Evolutionary conservation across 2,888 invertebrate genomes (phyloP), one percentile per base, ranked within the genome.

Genomic region (Melanostoma mellinum): DNA sequence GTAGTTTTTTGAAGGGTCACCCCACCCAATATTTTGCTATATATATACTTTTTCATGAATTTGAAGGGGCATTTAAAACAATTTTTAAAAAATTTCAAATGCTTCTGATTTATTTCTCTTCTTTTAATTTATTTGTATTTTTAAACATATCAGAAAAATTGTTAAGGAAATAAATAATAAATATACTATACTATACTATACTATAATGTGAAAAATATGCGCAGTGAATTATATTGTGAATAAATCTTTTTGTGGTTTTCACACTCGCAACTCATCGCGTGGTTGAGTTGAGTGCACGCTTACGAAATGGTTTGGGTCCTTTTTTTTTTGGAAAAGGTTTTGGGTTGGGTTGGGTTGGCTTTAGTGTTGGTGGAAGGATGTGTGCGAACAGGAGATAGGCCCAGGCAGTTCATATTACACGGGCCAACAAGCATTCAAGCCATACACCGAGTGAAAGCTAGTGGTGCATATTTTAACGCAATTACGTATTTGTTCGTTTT

Each of bases 171-270:
- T n/a, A n/a, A n/a, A n/a, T n/a, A n/a, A n/a, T n/a, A n/a, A n/a
- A n/a, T n/a, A n/a, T n/a, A n/a, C n/a, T n/a, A n/a, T n/a, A n/a
- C n/a, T n/a, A n/a, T n/a, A n/a, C n/a, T n/a, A n/a, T n/a, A n/a
- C n/a, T n/a, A n/a, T 75, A 81, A 80, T 77, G 76, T 73, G 77
- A 81, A 81, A 85, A 81, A 85, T 79, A 71, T 68, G 61, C 85
- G 72, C 78, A 79, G 78, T 86, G 85, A 87, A 89, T 89, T 89
- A 88, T 88, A 86, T 80, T 61, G 67, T 72, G 86, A 87, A 88
- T 89, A 89, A 89, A 89, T 89, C 89, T 88, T 87, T 87, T 77
- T 85, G 89, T 85, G 89, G 87, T 85, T 87, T 85, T 86, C 81
- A 81, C 86, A 85, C 77, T 84, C 55, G 76, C 85, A 72, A 79